Evolutionary conservation across 2,797 vertebrate genomes (phyloP).

Genomic region (Todus mexicanus): DNA sequence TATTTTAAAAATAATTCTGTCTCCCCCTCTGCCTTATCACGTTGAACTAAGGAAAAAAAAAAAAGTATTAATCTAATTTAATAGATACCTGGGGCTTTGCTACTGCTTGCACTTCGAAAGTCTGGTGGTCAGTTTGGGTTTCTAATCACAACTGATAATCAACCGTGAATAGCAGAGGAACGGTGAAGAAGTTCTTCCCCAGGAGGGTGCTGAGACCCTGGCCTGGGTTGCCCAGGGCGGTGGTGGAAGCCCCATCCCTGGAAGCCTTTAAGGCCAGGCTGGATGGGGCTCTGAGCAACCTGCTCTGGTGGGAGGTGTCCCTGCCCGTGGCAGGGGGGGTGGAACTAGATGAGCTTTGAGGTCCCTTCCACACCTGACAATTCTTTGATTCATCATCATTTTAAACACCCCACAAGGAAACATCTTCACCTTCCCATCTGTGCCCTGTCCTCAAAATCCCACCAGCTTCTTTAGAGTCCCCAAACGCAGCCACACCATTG

Average conservation of each 20-base stretch:
- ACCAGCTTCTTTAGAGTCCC: neutral
- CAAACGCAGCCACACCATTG: rapidly evolving
- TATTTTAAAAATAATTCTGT: neutral
- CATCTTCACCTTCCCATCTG: neutral
- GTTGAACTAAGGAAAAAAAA: neutral
- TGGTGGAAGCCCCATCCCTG: too few relatives aligned
- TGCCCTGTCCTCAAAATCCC: neutral
- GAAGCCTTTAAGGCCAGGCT: too few relatives aligned
- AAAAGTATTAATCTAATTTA: neutral
- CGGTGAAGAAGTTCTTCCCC: too few relatives aligned
- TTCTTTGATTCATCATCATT: too few relatives aligned
- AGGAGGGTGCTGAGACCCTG: too few relatives aligned
- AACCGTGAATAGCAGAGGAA: neutral
- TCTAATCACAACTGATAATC: too few relatives aligned
- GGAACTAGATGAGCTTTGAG: too few relatives aligned
- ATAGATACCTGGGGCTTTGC: neutral
- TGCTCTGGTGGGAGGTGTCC: too few relatives aligned
- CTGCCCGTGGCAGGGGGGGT: too few relatives aligned
- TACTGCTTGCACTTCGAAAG: neutral
- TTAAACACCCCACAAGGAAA: neutral
- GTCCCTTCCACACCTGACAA: too few relatives aligned
- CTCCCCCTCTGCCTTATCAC: neutral
- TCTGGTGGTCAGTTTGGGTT: neutral
- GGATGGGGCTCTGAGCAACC: too few relatives aligned
- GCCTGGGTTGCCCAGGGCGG: too few relatives aligned